Conservation (phyloP, 2,888 invertebrate species). For the Abscondita cerata region DNA sequence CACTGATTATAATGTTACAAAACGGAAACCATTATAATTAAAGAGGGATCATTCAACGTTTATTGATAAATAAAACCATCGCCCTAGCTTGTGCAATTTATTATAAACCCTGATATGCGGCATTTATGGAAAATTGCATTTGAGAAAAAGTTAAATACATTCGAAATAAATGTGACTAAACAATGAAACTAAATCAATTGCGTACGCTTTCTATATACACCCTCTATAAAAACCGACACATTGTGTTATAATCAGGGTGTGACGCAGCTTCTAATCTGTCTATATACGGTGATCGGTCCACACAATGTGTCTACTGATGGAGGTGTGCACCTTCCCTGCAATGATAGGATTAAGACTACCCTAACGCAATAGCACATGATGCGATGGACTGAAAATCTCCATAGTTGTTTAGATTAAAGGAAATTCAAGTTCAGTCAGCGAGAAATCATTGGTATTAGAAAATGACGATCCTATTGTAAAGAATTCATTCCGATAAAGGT, state of each 20-base stretch:
- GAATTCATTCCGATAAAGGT: too few species aligned
- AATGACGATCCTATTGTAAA: background rate
- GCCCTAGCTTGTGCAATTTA: conserved; percentile 14
- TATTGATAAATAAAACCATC: conserved; percentile 28
- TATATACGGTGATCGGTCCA: conserved; percentile 50
- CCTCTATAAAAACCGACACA: conserved; percentile 46
- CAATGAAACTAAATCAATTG: conserved; percentile 22
- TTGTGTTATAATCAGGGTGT: conserved; percentile 50
- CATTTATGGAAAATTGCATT: background rate
- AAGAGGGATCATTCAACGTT: conserved; percentile 27
- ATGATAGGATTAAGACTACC: conserved; percentile 52
- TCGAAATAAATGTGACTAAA: background rate
- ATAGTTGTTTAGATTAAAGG: conserved; percentile 24
- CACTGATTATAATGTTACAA: conserved; percentile 34
- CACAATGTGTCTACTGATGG: conserved; percentile 49
- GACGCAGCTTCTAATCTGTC: conserved; percentile 52
- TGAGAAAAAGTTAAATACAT: conserved; percentile 5
- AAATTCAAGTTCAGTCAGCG: conserved; percentile 11
- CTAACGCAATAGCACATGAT: conserved; percentile 34
- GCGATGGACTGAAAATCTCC: conserved; percentile 30
- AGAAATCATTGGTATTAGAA: conserved; percentile 3
- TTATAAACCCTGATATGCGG: background rate
- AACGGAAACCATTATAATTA: conserved; percentile 35
- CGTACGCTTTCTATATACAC: conserved; percentile 35
- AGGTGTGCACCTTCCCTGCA: conserved; percentile 48